phyloP scores from a whole-genome alignment of 2,888 invertebrate species.

The Agonum fuliginosum region DNA sequence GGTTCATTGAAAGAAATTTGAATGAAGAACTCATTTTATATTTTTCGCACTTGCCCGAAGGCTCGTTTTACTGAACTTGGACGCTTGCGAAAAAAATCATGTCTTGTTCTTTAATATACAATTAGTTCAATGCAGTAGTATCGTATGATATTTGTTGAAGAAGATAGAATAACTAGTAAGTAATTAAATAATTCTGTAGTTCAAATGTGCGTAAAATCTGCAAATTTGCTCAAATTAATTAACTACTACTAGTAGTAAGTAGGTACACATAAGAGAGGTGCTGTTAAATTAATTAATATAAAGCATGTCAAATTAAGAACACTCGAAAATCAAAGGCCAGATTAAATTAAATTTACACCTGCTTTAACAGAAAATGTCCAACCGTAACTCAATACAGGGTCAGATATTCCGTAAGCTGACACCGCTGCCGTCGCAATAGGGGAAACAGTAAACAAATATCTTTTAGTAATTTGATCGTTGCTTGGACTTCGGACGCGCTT shows the following conservation, averaged over 20 bases:
- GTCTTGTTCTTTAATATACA: no score
- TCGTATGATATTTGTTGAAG: no score
- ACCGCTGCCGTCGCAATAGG: not conserved
- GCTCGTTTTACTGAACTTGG: no score
- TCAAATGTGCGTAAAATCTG: not conserved
- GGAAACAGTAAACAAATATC: constrained; percentile 50
- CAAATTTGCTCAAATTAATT: not conserved
- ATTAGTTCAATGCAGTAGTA: no score
- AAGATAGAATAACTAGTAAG: constrained; percentile 2
- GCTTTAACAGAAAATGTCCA: constrained; percentile 50
- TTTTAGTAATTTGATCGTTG: constrained; percentile 26
- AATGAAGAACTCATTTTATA: no score
- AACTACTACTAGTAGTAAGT: not conserved
- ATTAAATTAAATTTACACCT: constrained; percentile 49
- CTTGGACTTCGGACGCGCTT: constrained; percentile 8
- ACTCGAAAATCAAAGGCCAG: constrained; percentile 45
- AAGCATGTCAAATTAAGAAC: constrained; percentile 36
- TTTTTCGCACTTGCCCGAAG: no score
- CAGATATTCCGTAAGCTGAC: constrained; percentile 40
- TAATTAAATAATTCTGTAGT: constrained; percentile 5
- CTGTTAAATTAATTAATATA: constrained; percentile 24
- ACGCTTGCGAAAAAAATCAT: no score
- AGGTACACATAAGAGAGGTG: constrained; percentile 17
- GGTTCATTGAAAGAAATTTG: no score
- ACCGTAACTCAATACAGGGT: constrained; percentile 35